Percentiles rank a stretch among this genome's conserved stretches.
Evolutionary conservation across 2,888 invertebrate genomes (phyloP).

Genomic region (Lypha dubia): DNA sequence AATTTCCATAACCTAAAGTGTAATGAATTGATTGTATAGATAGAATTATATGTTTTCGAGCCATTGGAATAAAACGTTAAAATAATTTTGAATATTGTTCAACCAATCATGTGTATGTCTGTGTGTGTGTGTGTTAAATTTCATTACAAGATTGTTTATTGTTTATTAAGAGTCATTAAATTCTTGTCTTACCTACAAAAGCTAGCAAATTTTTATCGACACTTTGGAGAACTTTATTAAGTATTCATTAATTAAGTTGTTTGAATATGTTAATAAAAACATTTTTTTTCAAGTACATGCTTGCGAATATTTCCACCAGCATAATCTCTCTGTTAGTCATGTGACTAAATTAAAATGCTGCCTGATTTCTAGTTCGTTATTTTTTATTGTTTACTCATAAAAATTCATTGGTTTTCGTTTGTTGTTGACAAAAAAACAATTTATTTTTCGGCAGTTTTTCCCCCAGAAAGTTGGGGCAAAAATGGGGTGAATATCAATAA

Average conservation of each 20-base stretch:
- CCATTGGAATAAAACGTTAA: no score
- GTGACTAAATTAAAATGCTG: constrained; percentile 30
- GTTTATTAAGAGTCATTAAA: not conserved
- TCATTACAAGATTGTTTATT: not conserved
- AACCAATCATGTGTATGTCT: not conserved
- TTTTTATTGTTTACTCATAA: constrained; percentile 56
- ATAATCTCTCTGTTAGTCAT: constrained; percentile 33
- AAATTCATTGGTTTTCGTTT: constrained; percentile 45
- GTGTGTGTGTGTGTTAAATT: not conserved
- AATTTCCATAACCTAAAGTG: no score
- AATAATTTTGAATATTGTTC: not conserved
- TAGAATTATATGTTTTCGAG: no score
- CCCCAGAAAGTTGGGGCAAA: not conserved
- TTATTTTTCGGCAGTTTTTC: not conserved
- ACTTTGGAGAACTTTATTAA: constrained; percentile 3
- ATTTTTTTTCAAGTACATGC: not conserved
- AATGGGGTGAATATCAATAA: constrained; percentile 5
- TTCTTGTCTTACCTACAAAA: not conserved
- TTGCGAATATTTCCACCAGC: not conserved
- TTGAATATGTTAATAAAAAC: constrained; percentile 1
- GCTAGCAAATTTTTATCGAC: not conserved
- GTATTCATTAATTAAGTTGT: constrained; percentile 38
- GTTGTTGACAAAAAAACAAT: constrained; percentile 34
- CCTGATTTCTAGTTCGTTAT: constrained; percentile 35
- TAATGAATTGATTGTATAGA: no score